These are phyloP conservation scores for Artemia sp. DNA, from an alignment of 2,888 invertebrate genomes.

Conservation along the genomic window DNA sequence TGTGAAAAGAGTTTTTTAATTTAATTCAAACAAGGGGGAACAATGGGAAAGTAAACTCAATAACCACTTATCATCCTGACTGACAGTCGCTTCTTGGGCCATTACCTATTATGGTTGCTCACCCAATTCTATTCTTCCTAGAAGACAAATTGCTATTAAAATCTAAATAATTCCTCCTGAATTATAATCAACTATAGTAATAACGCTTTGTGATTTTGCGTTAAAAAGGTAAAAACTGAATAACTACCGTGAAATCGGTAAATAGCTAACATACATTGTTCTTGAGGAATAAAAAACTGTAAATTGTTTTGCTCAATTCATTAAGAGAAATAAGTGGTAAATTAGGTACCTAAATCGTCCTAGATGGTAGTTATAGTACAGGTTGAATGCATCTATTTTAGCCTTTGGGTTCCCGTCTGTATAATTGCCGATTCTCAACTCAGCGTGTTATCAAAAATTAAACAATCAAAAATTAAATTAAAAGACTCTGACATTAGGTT, in stretches of 20 bases:
- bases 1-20: too few species aligned
- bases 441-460: constrained; percentile 14
- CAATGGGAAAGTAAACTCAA: too few species aligned
- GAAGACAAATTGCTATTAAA: too few species aligned
- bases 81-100: too few species aligned
- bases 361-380: too few species aligned
- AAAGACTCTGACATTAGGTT: constrained; percentile 14
- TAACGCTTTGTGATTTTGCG: constrained; percentile 1
- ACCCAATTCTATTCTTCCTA: too few species aligned
- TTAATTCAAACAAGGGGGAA: too few species aligned
- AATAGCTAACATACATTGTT: not conserved
- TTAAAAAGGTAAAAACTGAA: constrained; percentile 7
- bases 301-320: constrained; percentile 12
- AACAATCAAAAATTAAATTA: constrained; percentile 14
- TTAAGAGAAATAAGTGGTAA: constrained; percentile 3
- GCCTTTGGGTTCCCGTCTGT: not conserved
- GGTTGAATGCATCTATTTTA: constrained; percentile 8
- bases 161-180: too few species aligned
- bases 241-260: constrained; percentile 13
- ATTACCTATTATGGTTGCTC: too few species aligned
- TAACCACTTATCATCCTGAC: too few species aligned
- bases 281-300: not conserved
- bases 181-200: too few species aligned
- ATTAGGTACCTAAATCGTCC: not conserved
- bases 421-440: constrained; percentile 15